These are phyloP conservation scores for Drosophila trichaetosa DNA, from an alignment of 2,888 invertebrate species.

Conservation along the genomic window DNA sequence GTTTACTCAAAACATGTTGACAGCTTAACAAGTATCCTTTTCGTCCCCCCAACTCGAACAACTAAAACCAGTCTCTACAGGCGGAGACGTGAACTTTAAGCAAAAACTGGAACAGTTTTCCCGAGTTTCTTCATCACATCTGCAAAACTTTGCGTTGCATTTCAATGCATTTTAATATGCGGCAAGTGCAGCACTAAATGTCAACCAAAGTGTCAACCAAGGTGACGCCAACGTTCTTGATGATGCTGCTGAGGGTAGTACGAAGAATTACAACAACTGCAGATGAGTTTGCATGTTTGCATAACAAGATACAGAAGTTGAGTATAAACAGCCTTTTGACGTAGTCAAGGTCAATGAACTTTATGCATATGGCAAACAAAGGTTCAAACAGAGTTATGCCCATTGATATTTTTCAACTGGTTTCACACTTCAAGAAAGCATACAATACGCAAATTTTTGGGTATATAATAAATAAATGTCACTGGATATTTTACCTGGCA, in stretches of 20 bases:
- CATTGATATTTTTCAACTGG: neutral
- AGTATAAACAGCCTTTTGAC: constrained; percentile 10
- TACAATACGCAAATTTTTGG: neutral
- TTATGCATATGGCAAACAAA: neutral
- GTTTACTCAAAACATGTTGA: constrained; percentile 75
- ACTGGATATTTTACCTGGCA: constrained; percentile 43
- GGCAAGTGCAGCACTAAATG: constrained; percentile 56
- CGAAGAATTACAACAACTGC: constrained; percentile 6
- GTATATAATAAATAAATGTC: constrained; percentile 18
- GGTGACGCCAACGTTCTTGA: constrained; percentile 40
- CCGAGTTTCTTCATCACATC: constrained; percentile 24
- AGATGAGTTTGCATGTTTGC: constrained; percentile 34
- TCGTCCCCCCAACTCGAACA: neutral
- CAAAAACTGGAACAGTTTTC: constrained; percentile 49
- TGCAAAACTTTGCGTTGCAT: constrained; percentile 57
- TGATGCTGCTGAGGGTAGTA: neutral
- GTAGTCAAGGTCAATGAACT: constrained; percentile 34
- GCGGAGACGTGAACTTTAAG: constrained; percentile 51
- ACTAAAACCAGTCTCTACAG: constrained; percentile 24
- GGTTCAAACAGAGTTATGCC: neutral
- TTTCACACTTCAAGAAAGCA: neutral
- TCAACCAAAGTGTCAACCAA: constrained; percentile 61
- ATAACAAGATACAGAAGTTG: constrained; percentile 26
- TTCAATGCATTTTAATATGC: constrained; percentile 71
- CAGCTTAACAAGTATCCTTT: constrained; percentile 65